These are phyloP conservation scores for Istiophorus platypterus DNA, from an alignment of 2,113 vertebrate species.

Conservation along the genomic window DNA sequence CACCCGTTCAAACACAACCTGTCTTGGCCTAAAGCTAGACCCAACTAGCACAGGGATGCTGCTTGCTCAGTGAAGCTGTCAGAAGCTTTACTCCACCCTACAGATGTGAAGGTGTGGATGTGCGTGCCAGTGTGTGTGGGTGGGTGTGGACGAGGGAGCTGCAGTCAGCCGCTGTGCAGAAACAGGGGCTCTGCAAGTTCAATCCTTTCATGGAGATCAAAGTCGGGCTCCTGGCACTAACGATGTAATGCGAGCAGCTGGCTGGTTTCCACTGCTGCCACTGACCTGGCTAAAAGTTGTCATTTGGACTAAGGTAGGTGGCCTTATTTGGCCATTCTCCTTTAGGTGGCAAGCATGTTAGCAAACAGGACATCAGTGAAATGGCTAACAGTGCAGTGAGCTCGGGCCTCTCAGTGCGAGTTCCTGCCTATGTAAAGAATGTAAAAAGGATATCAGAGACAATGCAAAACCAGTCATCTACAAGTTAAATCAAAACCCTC, in stretches of 20 bases:
- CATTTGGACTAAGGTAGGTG: conserved; percentile 63
- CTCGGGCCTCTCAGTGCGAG: conserved; percentile 16
- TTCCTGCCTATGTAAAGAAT: background rate
- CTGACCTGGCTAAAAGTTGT: conserved; percentile 62
- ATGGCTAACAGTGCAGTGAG: conserved; percentile 18
- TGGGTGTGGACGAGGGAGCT: conserved; percentile 30
- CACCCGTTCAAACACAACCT: conserved; percentile 46
- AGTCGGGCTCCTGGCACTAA: conserved; percentile 53
- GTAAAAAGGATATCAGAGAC: background rate
- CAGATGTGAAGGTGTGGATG: conserved; percentile 57
- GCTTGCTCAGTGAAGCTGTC: conserved; percentile 52
- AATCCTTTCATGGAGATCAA: conserved; percentile 70
- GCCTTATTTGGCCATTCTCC: conserved; percentile 50
- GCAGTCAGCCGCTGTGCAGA: conserved; percentile 29
- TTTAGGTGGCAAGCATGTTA: conserved; percentile 33
- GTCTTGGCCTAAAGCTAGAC: conserved; percentile 55
- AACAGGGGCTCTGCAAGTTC: conserved; percentile 50
- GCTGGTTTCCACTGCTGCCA: conserved; percentile 37
- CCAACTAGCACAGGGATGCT: conserved; percentile 25
- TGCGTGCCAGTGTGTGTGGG: conserved; percentile 18
- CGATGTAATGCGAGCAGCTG: conserved; percentile 46
- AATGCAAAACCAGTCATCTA: background rate
- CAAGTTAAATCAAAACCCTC: background rate
- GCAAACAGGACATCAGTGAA: conserved; percentile 50
- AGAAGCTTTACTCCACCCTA: conserved; percentile 44